Conservation (phyloP, 2,113 vertebrate genomes). For the Etia nguti region DNA sequence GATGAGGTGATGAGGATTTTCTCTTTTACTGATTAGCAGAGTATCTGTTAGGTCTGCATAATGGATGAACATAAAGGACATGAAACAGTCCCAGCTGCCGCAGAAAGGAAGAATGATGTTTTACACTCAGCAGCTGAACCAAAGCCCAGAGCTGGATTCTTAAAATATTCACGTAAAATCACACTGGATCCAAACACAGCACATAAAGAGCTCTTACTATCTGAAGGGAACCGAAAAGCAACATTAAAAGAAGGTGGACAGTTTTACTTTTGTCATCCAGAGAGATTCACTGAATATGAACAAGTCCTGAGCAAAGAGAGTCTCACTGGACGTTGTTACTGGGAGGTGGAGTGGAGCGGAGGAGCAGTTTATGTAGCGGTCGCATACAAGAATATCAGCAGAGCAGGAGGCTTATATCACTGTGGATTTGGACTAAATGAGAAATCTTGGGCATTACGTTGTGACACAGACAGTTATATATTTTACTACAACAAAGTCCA, state of each 20-base stretch:
- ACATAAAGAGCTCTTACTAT: not conserved
- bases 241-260: not conserved
- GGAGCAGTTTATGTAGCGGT: not conserved
- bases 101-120: not conserved
- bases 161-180: rapidly evolving
- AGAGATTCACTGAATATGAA: not conserved
- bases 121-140: not conserved
- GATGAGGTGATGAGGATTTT: not conserved
- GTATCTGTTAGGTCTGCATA: not conserved
- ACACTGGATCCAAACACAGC: not conserved
- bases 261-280: not conserved
- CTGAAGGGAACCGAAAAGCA: not conserved
- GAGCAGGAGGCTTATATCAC: not conserved
- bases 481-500: not conserved
- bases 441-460: not conserved
- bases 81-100: not conserved
- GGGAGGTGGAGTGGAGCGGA: rapidly evolving
- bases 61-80: not conserved
- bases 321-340: not conserved
- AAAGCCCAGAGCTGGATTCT: not conserved
- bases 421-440: not conserved
- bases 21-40: not conserved
- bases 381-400: not conserved
- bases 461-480: not conserved
- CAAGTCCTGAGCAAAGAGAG: not conserved